phyloP scores from a whole-genome alignment of 2,797 vertebrate genomes.

The Fistularia commersonii region DNA sequence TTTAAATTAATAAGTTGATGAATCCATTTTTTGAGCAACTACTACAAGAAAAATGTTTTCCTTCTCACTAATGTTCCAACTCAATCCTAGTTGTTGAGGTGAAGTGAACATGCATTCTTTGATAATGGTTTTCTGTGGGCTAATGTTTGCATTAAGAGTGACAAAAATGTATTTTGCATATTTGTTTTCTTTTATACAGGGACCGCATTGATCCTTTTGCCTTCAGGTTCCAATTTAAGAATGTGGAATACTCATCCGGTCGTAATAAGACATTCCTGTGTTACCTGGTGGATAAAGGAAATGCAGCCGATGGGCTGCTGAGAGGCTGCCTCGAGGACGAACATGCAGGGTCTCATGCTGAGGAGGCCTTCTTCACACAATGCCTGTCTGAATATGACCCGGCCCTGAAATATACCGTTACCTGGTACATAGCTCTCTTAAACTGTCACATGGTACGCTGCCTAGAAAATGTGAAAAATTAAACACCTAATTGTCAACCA shows the following conservation, averaged over 20 bases:
- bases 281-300: constrained; percentile 81
- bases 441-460: background rate
- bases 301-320: constrained; percentile 52
- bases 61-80: too few species aligned
- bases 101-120: too few species aligned
- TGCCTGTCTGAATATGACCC: constrained; percentile 76
- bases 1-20: too few species aligned
- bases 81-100: too few species aligned
- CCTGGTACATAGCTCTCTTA: constrained; percentile 68
- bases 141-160: background rate
- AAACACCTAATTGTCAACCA: too few species aligned
- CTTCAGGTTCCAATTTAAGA: constrained; percentile 95
- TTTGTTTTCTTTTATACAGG: constrained; percentile 57
- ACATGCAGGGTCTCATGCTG: constrained; percentile 79
- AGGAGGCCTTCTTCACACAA: constrained; percentile 87
- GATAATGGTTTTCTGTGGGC: background rate
- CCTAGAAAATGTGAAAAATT: too few species aligned
- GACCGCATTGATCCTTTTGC: constrained; percentile 85
- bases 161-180: background rate
- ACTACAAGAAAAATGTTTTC: too few species aligned
- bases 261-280: constrained; percentile 94
- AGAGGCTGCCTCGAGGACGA: constrained; percentile 90
- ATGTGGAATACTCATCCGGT: constrained; percentile 93
- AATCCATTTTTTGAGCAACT: too few species aligned
- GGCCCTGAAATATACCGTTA: constrained; percentile 74